phyloP scores from a whole-genome alignment of 2,888 invertebrate species.

The Hydriomena furcata region DNA sequence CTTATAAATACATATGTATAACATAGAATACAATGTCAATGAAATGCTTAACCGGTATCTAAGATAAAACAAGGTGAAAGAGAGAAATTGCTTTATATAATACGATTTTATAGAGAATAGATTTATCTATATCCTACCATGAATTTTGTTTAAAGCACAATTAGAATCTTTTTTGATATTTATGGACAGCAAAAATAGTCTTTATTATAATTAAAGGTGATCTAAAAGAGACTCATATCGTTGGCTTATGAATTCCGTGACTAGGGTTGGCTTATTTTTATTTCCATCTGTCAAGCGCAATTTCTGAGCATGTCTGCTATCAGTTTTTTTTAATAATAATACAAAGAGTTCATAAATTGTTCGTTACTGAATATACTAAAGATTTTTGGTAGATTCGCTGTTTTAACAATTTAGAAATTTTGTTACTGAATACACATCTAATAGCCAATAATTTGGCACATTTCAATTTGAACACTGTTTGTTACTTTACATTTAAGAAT shows the following conservation, averaged over 20 bases:
- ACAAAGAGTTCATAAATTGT: too few relatives aligned
- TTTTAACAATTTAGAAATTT: slow-evolving; percentile 18
- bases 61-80: not conserved
- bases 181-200: too few relatives aligned
- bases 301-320: too few relatives aligned
- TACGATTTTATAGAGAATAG: not conserved
- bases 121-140: too few relatives aligned
- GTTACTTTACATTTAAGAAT: slow-evolving; percentile 26
- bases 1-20: slow-evolving; percentile 15
- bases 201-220: too few relatives aligned
- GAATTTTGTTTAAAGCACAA: too few relatives aligned
- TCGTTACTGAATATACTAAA: not conserved
- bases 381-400: not conserved
- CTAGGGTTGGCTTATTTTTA: too few relatives aligned
- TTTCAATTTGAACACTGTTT: slow-evolving; percentile 63
- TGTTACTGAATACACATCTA: slow-evolving; percentile 20
- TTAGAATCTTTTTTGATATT: too few relatives aligned
- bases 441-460: slow-evolving; percentile 70
- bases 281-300: too few relatives aligned
- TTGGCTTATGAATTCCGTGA: too few relatives aligned
- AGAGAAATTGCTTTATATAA: slow-evolving; percentile 1
- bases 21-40: slow-evolving; percentile 19
- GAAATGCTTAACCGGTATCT: not conserved
- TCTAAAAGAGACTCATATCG: too few relatives aligned
- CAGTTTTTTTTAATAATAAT: not conserved